A percentile compares a stretch with the other conserved stretches of the same genome.
These are phyloP conservation scores for Solen grandis DNA, from an alignment of 1,140 invertebrate genomes.

Conservation along the genomic window DNA sequence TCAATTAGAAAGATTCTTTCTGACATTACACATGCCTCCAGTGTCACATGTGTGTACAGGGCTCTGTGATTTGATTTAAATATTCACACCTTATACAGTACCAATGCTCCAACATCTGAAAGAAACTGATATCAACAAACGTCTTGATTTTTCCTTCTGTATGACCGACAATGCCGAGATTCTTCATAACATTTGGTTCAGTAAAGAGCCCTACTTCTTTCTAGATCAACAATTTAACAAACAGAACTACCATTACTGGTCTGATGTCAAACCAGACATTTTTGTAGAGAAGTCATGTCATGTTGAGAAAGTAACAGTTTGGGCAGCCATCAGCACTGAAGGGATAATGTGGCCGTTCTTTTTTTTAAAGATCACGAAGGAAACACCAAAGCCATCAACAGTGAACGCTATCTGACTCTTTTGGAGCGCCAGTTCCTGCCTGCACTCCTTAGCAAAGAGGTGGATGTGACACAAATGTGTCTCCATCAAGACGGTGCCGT, in stretches of 20 bases:
- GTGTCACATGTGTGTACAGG: not conserved
- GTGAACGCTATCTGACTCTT: not conserved
- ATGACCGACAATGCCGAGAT: too few relatives aligned
- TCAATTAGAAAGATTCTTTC: not conserved
- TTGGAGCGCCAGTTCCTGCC: not conserved
- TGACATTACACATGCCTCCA: not conserved
- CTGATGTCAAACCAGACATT: too few relatives aligned
- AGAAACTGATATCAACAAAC: too few relatives aligned
- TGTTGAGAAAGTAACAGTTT: constrained; percentile 8
- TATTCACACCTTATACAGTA: not conserved
- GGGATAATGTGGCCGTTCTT: not conserved
- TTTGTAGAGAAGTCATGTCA: not conserved
- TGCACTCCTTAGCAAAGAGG: not conserved
- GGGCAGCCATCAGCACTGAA: not conserved
- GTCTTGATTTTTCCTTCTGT: not conserved
- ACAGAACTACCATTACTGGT: too few relatives aligned
- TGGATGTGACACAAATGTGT: not conserved
- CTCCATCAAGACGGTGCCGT: constrained; percentile 10
- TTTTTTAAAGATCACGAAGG: not conserved
- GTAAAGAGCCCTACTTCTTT: not conserved
- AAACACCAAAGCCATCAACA: not conserved
- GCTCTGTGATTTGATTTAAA: constrained; percentile 1
- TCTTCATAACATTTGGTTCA: not conserved
- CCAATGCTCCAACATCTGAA: too few relatives aligned
- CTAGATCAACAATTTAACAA: too few relatives aligned